Evolutionary conservation across 92 coral and sea anemone species (phyloP), one percentile per base, ranked within the genome.

Genomic region (Plumapathes pennacea): DNA sequence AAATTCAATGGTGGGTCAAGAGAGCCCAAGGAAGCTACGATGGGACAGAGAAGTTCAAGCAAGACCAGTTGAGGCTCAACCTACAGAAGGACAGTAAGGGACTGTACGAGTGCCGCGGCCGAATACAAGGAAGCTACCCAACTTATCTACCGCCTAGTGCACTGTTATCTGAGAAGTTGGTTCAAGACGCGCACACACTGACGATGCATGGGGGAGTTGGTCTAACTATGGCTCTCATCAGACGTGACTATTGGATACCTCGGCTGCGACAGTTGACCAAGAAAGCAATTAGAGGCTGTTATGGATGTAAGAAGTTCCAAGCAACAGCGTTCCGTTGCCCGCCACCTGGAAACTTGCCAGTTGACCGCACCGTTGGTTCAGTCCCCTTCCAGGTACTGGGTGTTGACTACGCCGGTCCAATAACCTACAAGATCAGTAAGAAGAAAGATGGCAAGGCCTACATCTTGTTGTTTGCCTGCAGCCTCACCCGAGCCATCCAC

Each of bases 291-390:
- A 59, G 41, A 61, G 24, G 36, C 19, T 71, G 60, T 33, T 48
- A 48, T 8, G 56, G 60, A 10, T 71, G 62, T 46, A 71, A 59
- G 19, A 20, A 61, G 9, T 60, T 59, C 9, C 61, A 54, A 15
- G 62, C 25, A 4, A 28, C 22, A 11, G 67, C 76, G 38, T 21
- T 7, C 15, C 38, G 60, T 11, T 27, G 20, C 32, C 78, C 70
- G 25, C 78, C 70, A 14, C 60, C 70, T 6, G 70, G 70, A 26
- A 46, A 60, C 43, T 69, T 60, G 4, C 70, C 78, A 23, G 27
- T 6, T 32, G 78, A 60, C 25, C 12, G 62, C 14, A 60, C 78
- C 23, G 60, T 41, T 45, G 67, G 76, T 8, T 22, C 56, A n/a
- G 25, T 38, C 13, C 43, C 46, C 14, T 64, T 64, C 36, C 42